Conservation (phyloP, 1,140 invertebrate genomes). For the Drosophila auraria region DNA sequence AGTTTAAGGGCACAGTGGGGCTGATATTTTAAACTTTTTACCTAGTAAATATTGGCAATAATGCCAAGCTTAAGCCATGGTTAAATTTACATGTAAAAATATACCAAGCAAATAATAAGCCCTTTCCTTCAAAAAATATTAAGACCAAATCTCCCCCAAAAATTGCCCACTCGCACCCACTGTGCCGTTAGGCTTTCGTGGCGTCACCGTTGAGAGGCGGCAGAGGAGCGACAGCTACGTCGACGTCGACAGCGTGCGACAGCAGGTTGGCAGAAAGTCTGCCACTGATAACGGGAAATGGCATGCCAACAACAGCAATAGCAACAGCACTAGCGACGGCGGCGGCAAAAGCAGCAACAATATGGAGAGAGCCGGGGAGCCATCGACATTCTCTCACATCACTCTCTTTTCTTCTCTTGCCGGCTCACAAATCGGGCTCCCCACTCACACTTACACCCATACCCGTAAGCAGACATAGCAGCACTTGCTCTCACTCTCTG, state of each 20-base stretch:
- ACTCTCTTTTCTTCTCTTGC: conserved; percentile 16
- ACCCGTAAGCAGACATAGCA: conserved; percentile 25
- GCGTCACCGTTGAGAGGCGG: conserved; percentile 55
- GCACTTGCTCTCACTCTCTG: conserved; percentile 8
- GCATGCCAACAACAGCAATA: conserved; percentile 69
- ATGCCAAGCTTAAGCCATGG: not conserved
- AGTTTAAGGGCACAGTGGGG: conserved; percentile 35
- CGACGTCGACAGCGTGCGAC: conserved; percentile 50
- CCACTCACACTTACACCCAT: conserved; percentile 19
- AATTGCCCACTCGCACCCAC: conserved; percentile 3
- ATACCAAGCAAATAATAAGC: too few relatives aligned
- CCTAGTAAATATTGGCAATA: too few relatives aligned
- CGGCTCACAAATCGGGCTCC: conserved; percentile 38
- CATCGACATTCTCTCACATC: conserved; percentile 39
- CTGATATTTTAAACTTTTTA: not conserved
- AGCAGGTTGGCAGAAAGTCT: conserved; percentile 81
- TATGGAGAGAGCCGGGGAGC: conserved; percentile 26
- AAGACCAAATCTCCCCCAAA: not conserved
- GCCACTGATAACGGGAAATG: conserved; percentile 82
- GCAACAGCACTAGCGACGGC: conserved; percentile 33
- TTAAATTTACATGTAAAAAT: too few relatives aligned
- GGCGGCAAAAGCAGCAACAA: conserved; percentile 55
- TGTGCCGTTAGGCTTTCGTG: conserved; percentile 26
- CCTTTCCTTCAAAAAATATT: not conserved
- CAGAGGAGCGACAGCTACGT: conserved; percentile 24